These are phyloP conservation scores for Sebastes paucispinis DNA, from an alignment of 2,797 vertebrate genomes.

Conservation along the genomic window DNA sequence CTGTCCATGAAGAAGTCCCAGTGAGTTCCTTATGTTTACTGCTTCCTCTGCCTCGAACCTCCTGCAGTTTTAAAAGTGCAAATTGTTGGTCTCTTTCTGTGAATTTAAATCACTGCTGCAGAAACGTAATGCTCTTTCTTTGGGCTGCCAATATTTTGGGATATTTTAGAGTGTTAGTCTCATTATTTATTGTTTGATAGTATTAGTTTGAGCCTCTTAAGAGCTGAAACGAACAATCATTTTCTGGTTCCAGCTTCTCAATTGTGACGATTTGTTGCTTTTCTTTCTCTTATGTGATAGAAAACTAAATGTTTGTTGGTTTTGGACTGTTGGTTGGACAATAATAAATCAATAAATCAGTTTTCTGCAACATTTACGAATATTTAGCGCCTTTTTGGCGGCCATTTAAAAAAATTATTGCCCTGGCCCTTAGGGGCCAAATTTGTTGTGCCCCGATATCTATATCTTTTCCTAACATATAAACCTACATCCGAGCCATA, in stretches of 20 bases:
- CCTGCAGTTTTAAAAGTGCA: background rate
- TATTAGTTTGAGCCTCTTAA: background rate
- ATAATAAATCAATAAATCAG: too few relatives aligned
- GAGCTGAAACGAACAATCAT: background rate
- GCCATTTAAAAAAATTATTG: too few relatives aligned
- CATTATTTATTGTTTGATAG: background rate
- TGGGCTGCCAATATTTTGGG: background rate
- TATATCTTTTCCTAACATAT: too few relatives aligned
- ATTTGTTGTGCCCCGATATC: too few relatives aligned
- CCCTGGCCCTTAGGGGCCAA: too few relatives aligned
- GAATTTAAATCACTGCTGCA: background rate
- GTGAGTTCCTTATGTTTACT: conserved; percentile 42
- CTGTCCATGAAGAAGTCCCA: conserved; percentile 33
- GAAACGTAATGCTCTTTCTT: background rate
- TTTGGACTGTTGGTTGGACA: background rate
- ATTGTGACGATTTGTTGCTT: background rate
- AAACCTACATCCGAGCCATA: too few relatives aligned
- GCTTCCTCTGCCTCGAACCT: background rate
- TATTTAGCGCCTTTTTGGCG: too few relatives aligned
- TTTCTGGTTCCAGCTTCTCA: background rate
- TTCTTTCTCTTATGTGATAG: background rate
- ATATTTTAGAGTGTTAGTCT: background rate
- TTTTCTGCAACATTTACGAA: too few relatives aligned
- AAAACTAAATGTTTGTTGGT: background rate
- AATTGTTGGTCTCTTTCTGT: background rate